A percentile compares a stretch with the other conserved stretches of the same genome.
Evolutionary conservation across 2,797 vertebrate species (phyloP).

Genomic region (Poeciliopsis gracilis): DNA sequence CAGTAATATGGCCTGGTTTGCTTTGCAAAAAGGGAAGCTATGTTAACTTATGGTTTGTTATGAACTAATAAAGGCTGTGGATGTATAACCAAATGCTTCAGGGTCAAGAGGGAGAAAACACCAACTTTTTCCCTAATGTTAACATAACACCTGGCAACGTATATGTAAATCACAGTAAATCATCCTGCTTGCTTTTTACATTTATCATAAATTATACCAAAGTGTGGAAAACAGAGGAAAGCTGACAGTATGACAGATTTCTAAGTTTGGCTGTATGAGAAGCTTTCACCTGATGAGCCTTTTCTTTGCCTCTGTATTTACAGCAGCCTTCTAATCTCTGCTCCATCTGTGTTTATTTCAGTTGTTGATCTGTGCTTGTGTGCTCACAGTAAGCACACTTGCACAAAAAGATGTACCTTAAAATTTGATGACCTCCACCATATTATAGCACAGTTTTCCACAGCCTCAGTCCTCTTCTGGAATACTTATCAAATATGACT

Average conservation of each 20-base stretch:
- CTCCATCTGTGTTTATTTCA: constrained; percentile 3
- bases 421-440: background rate
- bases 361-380: constrained; percentile 1
- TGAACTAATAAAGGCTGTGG: background rate
- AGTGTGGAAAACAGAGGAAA: background rate
- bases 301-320: background rate
- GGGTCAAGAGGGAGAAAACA: background rate
- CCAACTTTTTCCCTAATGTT: background rate
- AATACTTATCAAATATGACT: background rate
- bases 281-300: background rate
- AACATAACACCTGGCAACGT: background rate
- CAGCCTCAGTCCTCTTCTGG: background rate
- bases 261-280: background rate
- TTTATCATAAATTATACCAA: background rate
- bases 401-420: background rate
- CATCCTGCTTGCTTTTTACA: background rate
- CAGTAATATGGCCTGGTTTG: background rate
- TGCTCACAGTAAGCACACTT: background rate
- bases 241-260: background rate
- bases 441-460: background rate
- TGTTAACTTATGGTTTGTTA: background rate
- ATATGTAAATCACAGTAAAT: background rate
- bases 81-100: background rate
- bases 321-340: background rate
- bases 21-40: background rate